Evolutionary conservation across 2,797 vertebrate genomes (phyloP).

Genomic region (Garrulus glandarius): DNA sequence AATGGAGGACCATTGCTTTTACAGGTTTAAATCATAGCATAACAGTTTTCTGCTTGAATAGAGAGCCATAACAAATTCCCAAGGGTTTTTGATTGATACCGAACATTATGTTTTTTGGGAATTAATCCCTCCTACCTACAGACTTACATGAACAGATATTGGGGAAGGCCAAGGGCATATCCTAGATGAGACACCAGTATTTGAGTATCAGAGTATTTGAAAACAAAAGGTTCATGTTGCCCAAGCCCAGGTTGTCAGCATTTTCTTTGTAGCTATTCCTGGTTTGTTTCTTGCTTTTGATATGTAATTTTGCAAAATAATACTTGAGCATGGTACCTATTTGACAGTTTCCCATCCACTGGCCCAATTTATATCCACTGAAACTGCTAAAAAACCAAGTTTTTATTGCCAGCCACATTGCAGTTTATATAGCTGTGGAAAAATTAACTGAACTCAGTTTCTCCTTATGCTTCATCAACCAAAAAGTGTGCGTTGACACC

Average conservation of each 20-base stretch:
- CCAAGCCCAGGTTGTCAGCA: not conserved
- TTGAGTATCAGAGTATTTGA: not conserved
- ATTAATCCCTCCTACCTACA: not conserved
- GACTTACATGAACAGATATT: not conserved
- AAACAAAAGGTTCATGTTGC: not conserved
- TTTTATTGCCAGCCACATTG: not conserved
- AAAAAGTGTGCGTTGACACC: fast-evolving
- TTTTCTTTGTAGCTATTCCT: not conserved
- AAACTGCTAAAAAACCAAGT: not conserved
- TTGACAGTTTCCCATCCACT: slow-evolving; percentile 20
- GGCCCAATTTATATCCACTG: not conserved
- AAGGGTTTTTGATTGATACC: not conserved
- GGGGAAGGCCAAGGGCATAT: not conserved
- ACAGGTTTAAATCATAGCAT: not conserved
- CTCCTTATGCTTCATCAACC: not conserved
- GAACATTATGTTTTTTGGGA: not conserved
- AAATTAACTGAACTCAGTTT: not conserved
- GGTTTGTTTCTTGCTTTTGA: not conserved
- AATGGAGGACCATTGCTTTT: not conserved
- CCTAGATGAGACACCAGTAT: not conserved
- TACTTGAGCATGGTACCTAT: not conserved
- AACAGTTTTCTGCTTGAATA: not conserved
- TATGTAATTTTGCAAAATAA: not conserved
- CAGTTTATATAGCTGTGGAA: not conserved
- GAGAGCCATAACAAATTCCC: not conserved